These are phyloP conservation scores for Coecobrya sp. DNA, from an alignment of 2,888 invertebrate genomes.

Conservation along the genomic window DNA sequence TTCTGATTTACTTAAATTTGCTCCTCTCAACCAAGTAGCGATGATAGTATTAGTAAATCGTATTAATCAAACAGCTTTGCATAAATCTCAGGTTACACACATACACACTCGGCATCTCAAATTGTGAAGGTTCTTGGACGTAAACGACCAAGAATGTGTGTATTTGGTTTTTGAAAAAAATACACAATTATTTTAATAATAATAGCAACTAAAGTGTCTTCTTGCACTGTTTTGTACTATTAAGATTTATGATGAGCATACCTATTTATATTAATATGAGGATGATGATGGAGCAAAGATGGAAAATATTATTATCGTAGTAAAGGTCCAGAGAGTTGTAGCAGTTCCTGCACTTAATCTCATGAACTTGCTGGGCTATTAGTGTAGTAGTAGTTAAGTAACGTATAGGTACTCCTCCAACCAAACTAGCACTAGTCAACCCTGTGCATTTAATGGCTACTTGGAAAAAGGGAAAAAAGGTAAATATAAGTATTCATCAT, in stretches of 20 bases:
- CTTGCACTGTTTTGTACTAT: neutral
- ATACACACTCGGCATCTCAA: neutral
- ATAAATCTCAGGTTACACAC: slow-evolving; percentile 11
- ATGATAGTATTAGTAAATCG: neutral
- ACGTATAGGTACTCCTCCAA: no score
- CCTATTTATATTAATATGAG: neutral
- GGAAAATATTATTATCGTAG: neutral
- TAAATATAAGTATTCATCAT: slow-evolving; percentile 7
- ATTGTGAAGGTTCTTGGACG: slow-evolving; percentile 33
- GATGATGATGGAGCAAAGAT: neutral
- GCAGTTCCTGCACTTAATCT: slow-evolving; percentile 7
- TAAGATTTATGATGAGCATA: neutral
- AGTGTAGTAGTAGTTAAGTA: neutral
- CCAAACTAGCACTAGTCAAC: neutral
- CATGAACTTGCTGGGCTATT: neutral
- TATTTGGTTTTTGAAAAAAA: slow-evolving; percentile 24
- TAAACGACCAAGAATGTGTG: neutral
- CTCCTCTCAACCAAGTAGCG: neutral
- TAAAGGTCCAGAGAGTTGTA: slow-evolving; percentile 48
- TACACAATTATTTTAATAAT: slow-evolving; percentile 52
- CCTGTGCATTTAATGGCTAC: neutral
- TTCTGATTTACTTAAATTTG: neutral
- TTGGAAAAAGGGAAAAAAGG: neutral
- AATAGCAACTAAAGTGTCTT: neutral
- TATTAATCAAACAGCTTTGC: neutral